These are phyloP conservation scores for Lepisosteus oculatus DNA, from an alignment of 2,113 vertebrate species.

Conservation along the genomic window DNA sequence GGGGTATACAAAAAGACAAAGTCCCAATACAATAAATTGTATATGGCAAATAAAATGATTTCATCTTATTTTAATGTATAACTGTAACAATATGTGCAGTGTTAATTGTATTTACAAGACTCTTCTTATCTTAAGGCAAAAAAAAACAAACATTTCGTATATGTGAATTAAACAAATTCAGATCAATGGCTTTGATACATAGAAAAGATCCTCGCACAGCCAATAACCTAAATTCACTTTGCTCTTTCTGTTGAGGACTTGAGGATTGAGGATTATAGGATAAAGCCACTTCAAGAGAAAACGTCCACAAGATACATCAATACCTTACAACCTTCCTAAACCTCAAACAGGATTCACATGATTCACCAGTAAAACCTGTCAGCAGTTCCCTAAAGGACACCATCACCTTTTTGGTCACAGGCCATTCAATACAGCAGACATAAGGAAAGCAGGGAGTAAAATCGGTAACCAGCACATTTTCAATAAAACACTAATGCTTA, in stretches of 20 bases:
- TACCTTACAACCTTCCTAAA: conserved; percentile 5
- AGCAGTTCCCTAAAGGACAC: neutral
- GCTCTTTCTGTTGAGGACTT: neutral
- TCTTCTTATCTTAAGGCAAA: neutral
- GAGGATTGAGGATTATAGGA: neutral
- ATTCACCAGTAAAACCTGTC: conserved; percentile 1
- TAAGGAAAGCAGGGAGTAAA: conserved; percentile 28
- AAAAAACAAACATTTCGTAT: no score
- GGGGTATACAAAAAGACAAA: no score
- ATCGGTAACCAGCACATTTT: conserved; percentile 26
- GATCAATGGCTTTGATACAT: neutral
- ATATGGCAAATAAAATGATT: no score
- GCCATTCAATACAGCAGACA: conserved; percentile 16
- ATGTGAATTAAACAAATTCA: neutral
- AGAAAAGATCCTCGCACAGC: neutral
- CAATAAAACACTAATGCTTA: conserved; percentile 29
- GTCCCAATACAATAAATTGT: no score
- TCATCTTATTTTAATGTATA: no score
- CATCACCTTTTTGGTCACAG: conserved; percentile 20
- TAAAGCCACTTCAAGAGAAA: neutral
- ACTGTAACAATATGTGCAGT: no score
- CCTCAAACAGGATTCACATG: neutral
- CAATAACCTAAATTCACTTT: neutral
- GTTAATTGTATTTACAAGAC: no score
- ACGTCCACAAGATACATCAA: neutral